These are phyloP conservation scores for Nyctibius grandis DNA, from an alignment of 2,797 vertebrate genomes.

Conservation along the genomic window DNA sequence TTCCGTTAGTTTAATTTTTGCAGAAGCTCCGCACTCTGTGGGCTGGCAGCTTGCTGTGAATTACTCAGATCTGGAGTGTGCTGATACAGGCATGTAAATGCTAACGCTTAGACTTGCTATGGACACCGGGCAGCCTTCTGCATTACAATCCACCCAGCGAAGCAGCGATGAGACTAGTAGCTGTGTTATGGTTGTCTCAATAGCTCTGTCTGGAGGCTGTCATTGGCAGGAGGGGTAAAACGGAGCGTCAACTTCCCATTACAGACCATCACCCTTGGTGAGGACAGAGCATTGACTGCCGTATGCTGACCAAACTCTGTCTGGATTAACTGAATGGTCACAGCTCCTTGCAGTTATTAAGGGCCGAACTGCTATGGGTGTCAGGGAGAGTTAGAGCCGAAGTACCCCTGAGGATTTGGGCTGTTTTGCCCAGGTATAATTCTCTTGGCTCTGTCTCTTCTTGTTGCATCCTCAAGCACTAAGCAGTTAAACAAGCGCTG, in stretches of 20 bases:
- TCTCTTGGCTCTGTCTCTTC: neutral
- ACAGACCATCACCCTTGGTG: neutral
- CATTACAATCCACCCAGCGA: neutral
- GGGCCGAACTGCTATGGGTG: neutral
- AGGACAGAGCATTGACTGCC: neutral
- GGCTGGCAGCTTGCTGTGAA: conserved; percentile 3
- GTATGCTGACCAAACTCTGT: neutral
- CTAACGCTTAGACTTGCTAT: no score
- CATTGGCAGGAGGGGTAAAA: neutral
- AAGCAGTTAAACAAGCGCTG: neutral
- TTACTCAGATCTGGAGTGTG: neutral
- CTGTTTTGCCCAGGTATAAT: neutral
- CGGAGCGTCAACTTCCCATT: neutral
- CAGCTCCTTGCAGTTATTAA: neutral
- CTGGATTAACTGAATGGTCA: neutral
- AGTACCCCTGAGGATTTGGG: neutral
- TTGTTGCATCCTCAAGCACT: neutral
- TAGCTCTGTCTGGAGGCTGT: neutral
- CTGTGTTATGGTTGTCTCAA: neutral
- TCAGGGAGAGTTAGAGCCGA: neutral
- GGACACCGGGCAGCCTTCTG: neutral
- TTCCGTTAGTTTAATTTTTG: neutral
- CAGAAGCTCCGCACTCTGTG: neutral
- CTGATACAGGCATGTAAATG: neutral
- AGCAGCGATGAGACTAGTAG: neutral